These are phyloP conservation scores for Drosophila prostipennis DNA, from an alignment of 2,888 invertebrate species.

Conservation along the genomic window DNA sequence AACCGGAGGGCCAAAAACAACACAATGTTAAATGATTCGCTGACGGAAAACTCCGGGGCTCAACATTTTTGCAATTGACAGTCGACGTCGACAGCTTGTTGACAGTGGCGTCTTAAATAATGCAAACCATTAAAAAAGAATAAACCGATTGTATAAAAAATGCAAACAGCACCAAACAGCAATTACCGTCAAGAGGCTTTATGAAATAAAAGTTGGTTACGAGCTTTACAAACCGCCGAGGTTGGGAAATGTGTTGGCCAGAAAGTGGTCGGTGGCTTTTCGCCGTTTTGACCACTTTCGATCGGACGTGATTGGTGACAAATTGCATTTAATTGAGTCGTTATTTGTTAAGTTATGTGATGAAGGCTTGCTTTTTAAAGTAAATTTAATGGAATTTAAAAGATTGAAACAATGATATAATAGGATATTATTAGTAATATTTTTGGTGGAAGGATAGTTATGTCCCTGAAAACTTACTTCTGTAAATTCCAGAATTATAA, in stretches of 20 bases:
- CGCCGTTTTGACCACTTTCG: background rate
- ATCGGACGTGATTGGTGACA: conserved; percentile 1
- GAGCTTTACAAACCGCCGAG: conserved; percentile 11
- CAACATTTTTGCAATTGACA: conserved; percentile 33
- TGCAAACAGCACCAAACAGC: conserved; percentile 7
- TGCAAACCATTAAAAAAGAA: conserved; percentile 45
- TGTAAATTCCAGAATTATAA: no score
- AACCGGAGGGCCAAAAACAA: conserved; percentile 21
- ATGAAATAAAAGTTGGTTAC: conserved; percentile 43
- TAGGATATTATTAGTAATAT: no score
- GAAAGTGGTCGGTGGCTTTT: conserved; percentile 4
- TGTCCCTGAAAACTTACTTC: no score
- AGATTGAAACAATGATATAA: no score
- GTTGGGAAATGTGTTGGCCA: conserved; percentile 3
- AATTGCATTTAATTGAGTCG: background rate
- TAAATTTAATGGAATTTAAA: no score
- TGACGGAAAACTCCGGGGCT: conserved; percentile 3
- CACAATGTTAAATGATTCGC: conserved; percentile 7
- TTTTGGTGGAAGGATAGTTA: no score
- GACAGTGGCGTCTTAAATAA: conserved; percentile 54
- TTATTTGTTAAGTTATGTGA: background rate
- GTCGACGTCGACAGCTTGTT: conserved; percentile 28
- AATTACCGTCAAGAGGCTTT: conserved; percentile 9
- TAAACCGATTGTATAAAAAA: conserved; percentile 19
- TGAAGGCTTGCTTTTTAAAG: background rate